These are phyloP conservation scores for Xyliphius kryptos DNA, from an alignment of 2,113 vertebrate species.

Conservation along the genomic window DNA sequence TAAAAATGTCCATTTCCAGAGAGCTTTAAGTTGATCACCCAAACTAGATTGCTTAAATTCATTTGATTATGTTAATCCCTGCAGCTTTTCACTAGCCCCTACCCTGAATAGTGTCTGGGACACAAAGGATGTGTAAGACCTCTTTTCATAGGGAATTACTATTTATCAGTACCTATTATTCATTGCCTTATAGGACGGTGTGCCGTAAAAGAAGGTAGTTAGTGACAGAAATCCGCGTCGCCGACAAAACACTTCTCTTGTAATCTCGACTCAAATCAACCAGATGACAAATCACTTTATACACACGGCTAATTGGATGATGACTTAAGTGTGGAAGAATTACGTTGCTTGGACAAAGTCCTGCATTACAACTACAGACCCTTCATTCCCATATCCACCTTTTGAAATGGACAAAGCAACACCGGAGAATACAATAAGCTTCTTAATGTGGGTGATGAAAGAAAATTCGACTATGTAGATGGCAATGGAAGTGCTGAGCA, in stretches of 20 bases:
- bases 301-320: constrained; percentile 41
- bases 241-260: constrained; percentile 33
- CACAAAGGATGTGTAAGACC: constrained; percentile 31
- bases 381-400: too few relatives aligned
- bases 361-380: constrained; percentile 18
- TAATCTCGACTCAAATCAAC: constrained; percentile 19
- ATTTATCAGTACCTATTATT: constrained; percentile 32
- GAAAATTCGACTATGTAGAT: constrained; percentile 28
- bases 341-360: constrained; percentile 21
- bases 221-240: constrained; percentile 14
- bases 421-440: constrained; percentile 36
- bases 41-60: constrained; percentile 41
- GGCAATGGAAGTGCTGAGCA: constrained; percentile 9
- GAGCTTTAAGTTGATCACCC: constrained; percentile 74
- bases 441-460: constrained; percentile 40
- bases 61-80: constrained; percentile 36
- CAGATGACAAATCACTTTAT: constrained; percentile 38
- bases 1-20: constrained; percentile 33
- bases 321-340: constrained; percentile 29
- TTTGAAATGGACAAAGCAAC: constrained; percentile 28
- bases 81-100: constrained; percentile 23
- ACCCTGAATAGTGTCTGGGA: constrained; percentile 20
- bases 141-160: constrained; percentile 35
- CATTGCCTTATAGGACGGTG: constrained; percentile 28
- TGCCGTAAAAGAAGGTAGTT: constrained; percentile 18